These are phyloP conservation scores for Peribatodes rhomboidaria DNA, from an alignment of 2,888 invertebrate genomes.

Conservation along the genomic window DNA sequence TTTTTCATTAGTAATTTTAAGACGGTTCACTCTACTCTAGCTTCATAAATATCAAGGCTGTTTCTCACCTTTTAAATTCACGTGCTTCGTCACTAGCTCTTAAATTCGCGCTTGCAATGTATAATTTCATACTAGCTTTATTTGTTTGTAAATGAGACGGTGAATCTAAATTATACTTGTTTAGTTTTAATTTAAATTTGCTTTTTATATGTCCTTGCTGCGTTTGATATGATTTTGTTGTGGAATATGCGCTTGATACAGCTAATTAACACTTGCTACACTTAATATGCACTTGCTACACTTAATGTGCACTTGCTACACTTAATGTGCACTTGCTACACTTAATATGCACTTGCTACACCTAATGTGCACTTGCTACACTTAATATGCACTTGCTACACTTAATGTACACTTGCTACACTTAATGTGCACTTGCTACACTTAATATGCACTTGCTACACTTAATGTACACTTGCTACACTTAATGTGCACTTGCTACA, in stretches of 20 bases:
- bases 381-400: conserved; percentile 3
- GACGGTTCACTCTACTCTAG: too few relatives aligned
- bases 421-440: not conserved
- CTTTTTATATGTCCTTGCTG: too few relatives aligned
- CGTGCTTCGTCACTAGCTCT: not conserved
- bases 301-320: not conserved
- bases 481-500: too few relatives aligned
- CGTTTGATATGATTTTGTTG: not conserved
- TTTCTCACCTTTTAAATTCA: too few relatives aligned
- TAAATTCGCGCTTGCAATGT: not conserved
- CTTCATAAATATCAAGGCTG: too few relatives aligned
- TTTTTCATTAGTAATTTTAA: too few relatives aligned
- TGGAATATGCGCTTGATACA: not conserved
- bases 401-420: too few relatives aligned
- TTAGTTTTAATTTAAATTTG: too few relatives aligned
- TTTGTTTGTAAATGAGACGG: too few relatives aligned
- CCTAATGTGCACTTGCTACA: not conserved
- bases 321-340: not conserved
- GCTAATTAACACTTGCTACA: not conserved
- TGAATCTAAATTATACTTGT: too few relatives aligned
- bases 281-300: not conserved
- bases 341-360: not conserved
- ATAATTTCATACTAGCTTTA: too few relatives aligned
- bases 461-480: too few relatives aligned
- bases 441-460: not conserved